phyloP scores from a whole-genome alignment of 1,140 invertebrate genomes.

The Matsumurasca onukii region DNA sequence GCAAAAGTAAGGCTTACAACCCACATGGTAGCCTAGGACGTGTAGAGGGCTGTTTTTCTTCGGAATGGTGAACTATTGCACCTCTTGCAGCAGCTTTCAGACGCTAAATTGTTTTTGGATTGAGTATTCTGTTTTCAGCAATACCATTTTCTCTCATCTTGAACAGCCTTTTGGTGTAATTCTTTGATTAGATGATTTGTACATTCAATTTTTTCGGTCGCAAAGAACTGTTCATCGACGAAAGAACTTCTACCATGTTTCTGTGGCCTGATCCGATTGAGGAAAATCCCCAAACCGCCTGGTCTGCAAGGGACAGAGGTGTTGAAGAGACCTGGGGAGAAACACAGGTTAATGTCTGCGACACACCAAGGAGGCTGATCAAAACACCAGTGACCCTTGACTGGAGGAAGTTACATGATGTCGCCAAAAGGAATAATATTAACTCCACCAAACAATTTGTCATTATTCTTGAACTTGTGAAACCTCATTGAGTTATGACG shows the following conservation, averaged over 20 bases:
- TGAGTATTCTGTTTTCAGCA: background rate
- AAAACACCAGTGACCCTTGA: too few relatives aligned
- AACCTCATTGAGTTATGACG: too few relatives aligned
- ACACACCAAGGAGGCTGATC: too few relatives aligned
- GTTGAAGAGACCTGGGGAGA: background rate
- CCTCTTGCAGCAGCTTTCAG: background rate
- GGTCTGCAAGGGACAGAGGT: conserved; percentile 17
- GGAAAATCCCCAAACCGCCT: conserved; percentile 28
- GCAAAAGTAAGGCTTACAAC: conserved; percentile 14
- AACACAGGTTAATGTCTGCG: too few relatives aligned
- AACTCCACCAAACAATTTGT: too few relatives aligned
- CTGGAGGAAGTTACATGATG: too few relatives aligned
- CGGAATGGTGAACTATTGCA: too few relatives aligned
- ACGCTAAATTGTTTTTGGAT: background rate
- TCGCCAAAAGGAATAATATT: too few relatives aligned
- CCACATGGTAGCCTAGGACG: conserved; percentile 7
- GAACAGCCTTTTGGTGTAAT: conserved; percentile 21
- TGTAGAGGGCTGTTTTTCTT: conserved; percentile 20
- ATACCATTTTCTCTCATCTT: conserved; percentile 18
- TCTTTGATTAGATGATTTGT: conserved; percentile 27
- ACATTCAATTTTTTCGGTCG: background rate
- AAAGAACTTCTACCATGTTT: conserved; percentile 27
- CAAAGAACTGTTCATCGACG: conserved; percentile 17
- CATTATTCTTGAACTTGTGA: too few relatives aligned
- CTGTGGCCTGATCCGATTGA: conserved; percentile 28